Evolutionary conservation across 2,797 vertebrate genomes (phyloP).

Genomic region (Pelobates cultripes): DNA sequence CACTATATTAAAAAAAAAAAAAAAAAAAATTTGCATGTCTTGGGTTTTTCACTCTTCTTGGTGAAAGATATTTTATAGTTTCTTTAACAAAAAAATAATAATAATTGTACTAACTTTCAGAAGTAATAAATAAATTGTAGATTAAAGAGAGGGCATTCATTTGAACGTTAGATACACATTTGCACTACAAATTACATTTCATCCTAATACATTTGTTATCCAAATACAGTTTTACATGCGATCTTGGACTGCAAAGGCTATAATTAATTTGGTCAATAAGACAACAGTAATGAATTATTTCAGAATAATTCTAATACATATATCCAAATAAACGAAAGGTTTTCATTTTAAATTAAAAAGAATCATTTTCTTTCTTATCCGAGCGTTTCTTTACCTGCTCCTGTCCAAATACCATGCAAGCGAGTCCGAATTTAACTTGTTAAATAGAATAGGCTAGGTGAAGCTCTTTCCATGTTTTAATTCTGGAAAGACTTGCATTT

Average conservation of each 20-base stretch:
- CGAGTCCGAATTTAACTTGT: not conserved
- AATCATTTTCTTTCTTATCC: constrained; percentile 58
- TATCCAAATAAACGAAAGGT: constrained; percentile 57
- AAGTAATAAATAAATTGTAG: constrained; percentile 63
- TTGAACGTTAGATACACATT: constrained; percentile 61
- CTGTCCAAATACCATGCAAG: constrained; percentile 21
- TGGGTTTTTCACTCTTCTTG: constrained; percentile 30
- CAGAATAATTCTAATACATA: constrained; percentile 62
- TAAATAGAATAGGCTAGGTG: not conserved
- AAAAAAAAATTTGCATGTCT: constrained; percentile 67
- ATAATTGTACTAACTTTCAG: constrained; percentile 55
- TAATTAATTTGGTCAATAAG: constrained; percentile 66
- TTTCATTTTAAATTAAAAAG: constrained; percentile 61
- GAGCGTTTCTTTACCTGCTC: not conserved
- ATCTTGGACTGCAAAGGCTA: constrained; percentile 62
- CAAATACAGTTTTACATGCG: constrained; percentile 61
- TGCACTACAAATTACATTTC: constrained; percentile 66
- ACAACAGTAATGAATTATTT: constrained; percentile 63
- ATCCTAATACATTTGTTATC: constrained; percentile 64
- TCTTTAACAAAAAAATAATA: constrained; percentile 63
- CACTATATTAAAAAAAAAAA: constrained; percentile 80
- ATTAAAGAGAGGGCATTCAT: constrained; percentile 60
- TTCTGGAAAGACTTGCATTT: too few relatives aligned
- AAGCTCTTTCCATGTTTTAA: too few relatives aligned
- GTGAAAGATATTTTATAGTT: constrained; percentile 49